A percentile compares a stretch with the other conserved stretches of the same genome.
phyloP scores from a whole-genome alignment of 1,140 invertebrate species.

The Sitophilus oryzae region DNA sequence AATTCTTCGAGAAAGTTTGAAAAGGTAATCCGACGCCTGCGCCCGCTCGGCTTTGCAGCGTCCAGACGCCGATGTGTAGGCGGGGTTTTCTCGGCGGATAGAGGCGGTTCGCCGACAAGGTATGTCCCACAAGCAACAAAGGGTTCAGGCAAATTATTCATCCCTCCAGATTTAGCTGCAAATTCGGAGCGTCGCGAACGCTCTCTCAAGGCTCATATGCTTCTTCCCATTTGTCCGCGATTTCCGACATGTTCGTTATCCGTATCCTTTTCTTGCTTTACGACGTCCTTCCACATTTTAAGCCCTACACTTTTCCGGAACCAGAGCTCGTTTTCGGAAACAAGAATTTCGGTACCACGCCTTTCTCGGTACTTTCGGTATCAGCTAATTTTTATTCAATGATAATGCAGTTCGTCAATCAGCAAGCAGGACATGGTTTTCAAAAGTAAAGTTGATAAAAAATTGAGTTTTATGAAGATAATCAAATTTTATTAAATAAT shows the following conservation, averaged over 20 bases:
- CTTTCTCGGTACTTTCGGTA: too few species aligned
- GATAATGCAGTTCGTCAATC: too few species aligned
- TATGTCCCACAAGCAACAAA: constrained; percentile 41
- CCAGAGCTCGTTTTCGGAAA: background rate
- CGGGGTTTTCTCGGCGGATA: constrained; percentile 35
- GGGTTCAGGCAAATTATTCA: constrained; percentile 42
- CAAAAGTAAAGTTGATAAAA: constrained; percentile 1
- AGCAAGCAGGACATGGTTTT: too few species aligned
- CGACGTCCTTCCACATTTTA: background rate
- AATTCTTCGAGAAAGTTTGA: constrained; percentile 35
- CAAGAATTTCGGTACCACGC: too few species aligned
- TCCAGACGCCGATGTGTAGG: constrained; percentile 39
- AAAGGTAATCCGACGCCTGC: constrained; percentile 33
- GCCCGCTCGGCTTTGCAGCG: constrained; percentile 24
- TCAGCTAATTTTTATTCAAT: too few species aligned
- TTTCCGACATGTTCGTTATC: constrained; percentile 1
- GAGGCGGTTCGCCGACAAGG: constrained; percentile 37
- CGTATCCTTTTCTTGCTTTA: background rate
- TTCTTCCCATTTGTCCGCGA: constrained; percentile 14
- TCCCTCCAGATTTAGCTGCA: constrained; percentile 37
- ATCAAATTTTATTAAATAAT: too few species aligned
- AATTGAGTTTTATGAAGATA: too few species aligned
- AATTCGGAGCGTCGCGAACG: background rate
- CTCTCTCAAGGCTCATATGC: constrained; percentile 15
- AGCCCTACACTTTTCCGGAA: background rate